Evolutionary conservation across 2,888 invertebrate species (phyloP).

Genomic region (Hydropsyche betteni): DNA sequence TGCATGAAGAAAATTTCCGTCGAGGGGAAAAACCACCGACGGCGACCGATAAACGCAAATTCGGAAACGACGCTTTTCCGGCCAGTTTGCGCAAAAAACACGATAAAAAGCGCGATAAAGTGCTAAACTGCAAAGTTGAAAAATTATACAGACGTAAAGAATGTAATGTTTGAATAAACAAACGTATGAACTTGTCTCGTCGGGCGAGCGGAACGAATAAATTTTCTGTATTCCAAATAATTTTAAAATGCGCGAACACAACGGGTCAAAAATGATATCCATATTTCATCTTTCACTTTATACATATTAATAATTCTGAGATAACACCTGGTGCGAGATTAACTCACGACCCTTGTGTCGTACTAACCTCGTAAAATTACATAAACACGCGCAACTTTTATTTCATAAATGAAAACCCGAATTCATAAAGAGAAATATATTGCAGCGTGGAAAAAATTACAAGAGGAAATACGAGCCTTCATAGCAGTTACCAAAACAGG

Average conservation of each 20-base stretch:
- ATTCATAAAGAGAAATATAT: slow-evolving; percentile 8
- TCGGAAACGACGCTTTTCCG: slow-evolving; percentile 11
- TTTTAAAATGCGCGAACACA: too few relatives aligned
- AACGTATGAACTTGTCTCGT: background rate
- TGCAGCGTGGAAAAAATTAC: slow-evolving; percentile 9
- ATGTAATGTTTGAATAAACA: background rate
- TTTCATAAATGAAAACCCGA: slow-evolving; percentile 16
- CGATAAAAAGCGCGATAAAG: background rate
- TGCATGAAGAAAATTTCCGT: background rate
- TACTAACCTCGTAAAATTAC: slow-evolving; percentile 18
- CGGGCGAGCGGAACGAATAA: background rate
- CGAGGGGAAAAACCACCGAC: background rate
- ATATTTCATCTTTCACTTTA: slow-evolving; percentile 27
- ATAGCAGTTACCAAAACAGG: too few relatives aligned
- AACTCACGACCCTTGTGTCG: slow-evolving; percentile 22
- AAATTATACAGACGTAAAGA: background rate
- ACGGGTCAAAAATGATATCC: slow-evolving; percentile 16
- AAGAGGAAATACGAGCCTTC: background rate
- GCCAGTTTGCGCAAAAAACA: background rate
- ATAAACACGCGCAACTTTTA: slow-evolving; percentile 10
- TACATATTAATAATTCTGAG: slow-evolving; percentile 21
- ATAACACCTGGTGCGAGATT: slow-evolving; percentile 19
- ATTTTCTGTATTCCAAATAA: background rate
- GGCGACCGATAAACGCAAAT: background rate
- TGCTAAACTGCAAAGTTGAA: too few relatives aligned